Evolutionary conservation across 2,888 invertebrate genomes (phyloP).

Genomic region (Ischnura elegans): DNA sequence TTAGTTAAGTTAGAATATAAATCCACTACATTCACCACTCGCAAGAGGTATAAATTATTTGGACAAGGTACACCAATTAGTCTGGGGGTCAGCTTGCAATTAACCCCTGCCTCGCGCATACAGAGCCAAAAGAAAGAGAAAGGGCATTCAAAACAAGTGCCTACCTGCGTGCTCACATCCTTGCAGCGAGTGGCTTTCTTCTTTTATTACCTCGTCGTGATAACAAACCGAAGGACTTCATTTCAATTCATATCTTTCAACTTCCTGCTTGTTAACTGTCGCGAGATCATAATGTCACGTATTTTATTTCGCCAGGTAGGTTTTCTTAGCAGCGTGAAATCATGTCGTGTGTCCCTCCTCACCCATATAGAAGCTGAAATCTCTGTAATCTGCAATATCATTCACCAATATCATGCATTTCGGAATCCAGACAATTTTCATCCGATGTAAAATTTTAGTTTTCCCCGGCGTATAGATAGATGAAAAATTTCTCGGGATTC

Average conservation of each 20-base stretch:
- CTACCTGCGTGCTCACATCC: not conserved
- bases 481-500: too few species aligned
- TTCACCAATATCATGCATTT: too few species aligned
- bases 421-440: too few species aligned
- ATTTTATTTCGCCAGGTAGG: not conserved
- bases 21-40: not conserved
- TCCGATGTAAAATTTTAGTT: too few species aligned
- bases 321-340: not conserved
- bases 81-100: conserved; percentile 22
- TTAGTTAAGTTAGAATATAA: not conserved
- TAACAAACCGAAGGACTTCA: conserved; percentile 39
- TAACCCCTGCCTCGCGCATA: not conserved
- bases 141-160: conserved; percentile 33
- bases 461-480: too few species aligned
- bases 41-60: conserved; percentile 9
- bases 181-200: not conserved
- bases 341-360: too few species aligned
- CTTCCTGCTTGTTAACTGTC: conserved; percentile 28
- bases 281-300: conserved; percentile 12
- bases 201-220: conserved; percentile 33
- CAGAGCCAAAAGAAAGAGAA: not conserved
- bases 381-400: too few species aligned
- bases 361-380: too few species aligned
- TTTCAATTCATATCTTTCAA: not conserved
- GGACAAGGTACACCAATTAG: not conserved